phyloP scores from a whole-genome alignment of 2,113 vertebrate species.

The Delphinus delphis region DNA sequence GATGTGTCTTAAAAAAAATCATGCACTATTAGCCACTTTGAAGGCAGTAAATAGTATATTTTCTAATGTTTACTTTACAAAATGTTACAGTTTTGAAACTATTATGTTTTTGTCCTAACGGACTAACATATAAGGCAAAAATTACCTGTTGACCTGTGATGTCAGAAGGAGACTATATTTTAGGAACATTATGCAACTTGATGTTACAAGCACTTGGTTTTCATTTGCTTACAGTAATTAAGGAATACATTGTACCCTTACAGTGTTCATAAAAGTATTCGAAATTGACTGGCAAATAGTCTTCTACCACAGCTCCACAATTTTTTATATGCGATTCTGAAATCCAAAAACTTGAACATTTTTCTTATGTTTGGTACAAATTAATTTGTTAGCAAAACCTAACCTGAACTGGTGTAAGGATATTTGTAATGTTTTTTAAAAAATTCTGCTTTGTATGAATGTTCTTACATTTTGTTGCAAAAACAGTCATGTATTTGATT shows the following conservation, averaged over 20 bases:
- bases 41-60: not conserved
- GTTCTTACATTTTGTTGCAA: not conserved
- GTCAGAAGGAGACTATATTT: not conserved
- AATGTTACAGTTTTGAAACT: not conserved
- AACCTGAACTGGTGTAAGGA: not conserved
- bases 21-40: not conserved
- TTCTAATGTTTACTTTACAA: conserved; percentile 3
- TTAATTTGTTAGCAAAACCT: not conserved
- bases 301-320: not conserved
- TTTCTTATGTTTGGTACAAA: not conserved
- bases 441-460: not conserved
- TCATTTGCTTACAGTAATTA: not conserved
- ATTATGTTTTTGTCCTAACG: not conserved
- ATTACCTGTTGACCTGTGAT: not conserved
- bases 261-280: not conserved
- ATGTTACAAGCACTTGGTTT: not conserved
- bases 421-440: not conserved
- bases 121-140: not conserved
- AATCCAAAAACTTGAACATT: not conserved
- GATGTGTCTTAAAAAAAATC: not conserved
- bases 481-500: not conserved
- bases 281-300: not conserved
- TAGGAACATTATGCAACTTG: not conserved
- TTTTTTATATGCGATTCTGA: not conserved
- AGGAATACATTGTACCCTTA: not conserved